Percentiles rank a stretch among this genome's conserved stretches.
phyloP scores from a whole-genome alignment of 1,140 invertebrate species.

The Pteromalus puparum region DNA sequence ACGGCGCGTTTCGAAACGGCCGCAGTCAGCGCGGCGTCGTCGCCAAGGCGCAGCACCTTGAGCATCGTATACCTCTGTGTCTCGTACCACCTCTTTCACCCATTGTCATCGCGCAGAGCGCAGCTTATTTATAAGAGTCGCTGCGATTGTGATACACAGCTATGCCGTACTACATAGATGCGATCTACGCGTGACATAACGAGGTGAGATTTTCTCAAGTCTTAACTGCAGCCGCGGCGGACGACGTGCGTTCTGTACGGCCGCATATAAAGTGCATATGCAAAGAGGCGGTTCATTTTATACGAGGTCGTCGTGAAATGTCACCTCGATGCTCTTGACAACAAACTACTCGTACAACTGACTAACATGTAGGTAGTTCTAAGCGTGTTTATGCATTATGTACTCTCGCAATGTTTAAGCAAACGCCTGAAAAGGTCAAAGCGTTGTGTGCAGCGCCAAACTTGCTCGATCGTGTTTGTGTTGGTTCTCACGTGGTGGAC shows the following conservation, averaged over 20 bases:
- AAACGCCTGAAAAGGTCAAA: neutral
- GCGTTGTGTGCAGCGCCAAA: neutral
- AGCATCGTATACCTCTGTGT: neutral
- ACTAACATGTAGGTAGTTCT: neutral
- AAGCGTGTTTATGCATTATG: neutral
- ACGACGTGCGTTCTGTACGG: too few species aligned
- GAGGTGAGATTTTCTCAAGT: slow-evolving; percentile 6
- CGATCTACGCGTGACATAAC: slow-evolving; percentile 2
- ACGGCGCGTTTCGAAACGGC: neutral
- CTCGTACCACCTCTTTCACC: neutral
- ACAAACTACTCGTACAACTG: neutral
- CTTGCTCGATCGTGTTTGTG: neutral
- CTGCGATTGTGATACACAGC: neutral
- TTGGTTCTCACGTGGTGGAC: neutral
- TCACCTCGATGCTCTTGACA: neutral
- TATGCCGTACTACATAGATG: neutral
- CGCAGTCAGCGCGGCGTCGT: neutral
- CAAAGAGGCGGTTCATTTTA: neutral
- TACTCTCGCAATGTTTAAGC: neutral
- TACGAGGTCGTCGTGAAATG: neutral
- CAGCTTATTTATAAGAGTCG: neutral
- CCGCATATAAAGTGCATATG: too few species aligned
- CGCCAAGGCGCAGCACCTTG: neutral
- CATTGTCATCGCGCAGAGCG: neutral
- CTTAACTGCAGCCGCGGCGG: neutral